These are phyloP conservation scores for Megalops atlanticus DNA, from an alignment of 2,113 vertebrate genomes.

Conservation along the genomic window DNA sequence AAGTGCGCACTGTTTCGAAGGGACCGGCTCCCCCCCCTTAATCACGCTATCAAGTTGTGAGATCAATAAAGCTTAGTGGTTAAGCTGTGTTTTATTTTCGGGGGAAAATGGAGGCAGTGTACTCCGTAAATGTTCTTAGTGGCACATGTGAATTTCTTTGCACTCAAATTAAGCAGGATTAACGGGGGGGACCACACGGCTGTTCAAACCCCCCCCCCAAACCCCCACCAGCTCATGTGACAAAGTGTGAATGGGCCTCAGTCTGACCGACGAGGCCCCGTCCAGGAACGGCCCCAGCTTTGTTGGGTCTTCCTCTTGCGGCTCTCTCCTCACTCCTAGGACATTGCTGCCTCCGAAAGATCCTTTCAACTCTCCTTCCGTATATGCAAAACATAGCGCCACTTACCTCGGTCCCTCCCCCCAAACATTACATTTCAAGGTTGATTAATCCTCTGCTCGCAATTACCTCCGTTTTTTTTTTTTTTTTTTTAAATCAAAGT, in stretches of 20 bases:
- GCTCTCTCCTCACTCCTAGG: not conserved
- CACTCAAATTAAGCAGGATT: conserved; percentile 94
- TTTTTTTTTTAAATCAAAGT: not conserved
- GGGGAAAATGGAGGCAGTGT: conserved; percentile 80
- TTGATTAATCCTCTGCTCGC: not conserved
- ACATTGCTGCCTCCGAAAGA: not conserved
- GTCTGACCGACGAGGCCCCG: conserved; percentile 58
- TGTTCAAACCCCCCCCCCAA: conserved; percentile 60
- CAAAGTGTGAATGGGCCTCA: conserved; percentile 75
- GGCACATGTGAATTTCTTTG: conserved; percentile 91
- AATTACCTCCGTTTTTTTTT: not conserved
- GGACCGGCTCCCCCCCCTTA: conserved; percentile 63
- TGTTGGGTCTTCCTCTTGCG: not conserved
- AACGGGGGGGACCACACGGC: conserved; percentile 72
- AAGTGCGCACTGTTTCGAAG: conserved; percentile 60
- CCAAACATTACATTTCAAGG: conserved; percentile 1
- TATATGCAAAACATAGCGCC: not conserved
- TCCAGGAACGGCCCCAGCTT: conserved; percentile 28
- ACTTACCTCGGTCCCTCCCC: no score
- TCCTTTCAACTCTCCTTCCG: not conserved
- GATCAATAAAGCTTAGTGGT: conserved; percentile 80
- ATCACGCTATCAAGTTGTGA: conserved; percentile 78
- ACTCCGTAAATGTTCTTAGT: conserved; percentile 83
- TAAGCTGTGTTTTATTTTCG: conserved; percentile 74
- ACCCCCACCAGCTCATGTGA: conserved; percentile 83